Evolutionary conservation across 2,797 vertebrate species (phyloP).

Genomic region (Luscinia megarhynchos): DNA sequence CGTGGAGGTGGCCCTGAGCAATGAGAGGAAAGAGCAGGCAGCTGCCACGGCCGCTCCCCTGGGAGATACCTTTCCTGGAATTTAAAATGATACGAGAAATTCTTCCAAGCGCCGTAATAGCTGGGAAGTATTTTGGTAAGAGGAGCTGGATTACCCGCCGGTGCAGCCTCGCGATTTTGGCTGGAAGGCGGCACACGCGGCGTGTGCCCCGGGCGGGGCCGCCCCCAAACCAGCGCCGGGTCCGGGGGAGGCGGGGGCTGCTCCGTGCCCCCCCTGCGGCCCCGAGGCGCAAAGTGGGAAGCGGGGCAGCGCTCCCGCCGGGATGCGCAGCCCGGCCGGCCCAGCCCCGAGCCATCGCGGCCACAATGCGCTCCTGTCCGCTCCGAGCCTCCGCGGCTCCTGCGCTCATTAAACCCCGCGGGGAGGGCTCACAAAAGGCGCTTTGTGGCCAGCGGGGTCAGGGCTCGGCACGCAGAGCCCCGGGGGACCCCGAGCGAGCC

Average conservation of each 20-base stretch:
- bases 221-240: not conserved
- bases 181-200: not conserved
- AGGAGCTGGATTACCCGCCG: not conserved
- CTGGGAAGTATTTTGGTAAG: conserved; percentile 13
- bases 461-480: not conserved
- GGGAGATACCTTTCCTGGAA: conserved; percentile 79
- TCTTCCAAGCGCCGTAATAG: not conserved
- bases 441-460: conserved; percentile 53
- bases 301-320: not conserved
- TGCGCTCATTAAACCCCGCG: conserved; percentile 28
- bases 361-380: conserved; percentile 18
- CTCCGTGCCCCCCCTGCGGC: not conserved
- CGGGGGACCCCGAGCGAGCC: not conserved
- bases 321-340: not conserved
- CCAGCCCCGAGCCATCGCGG: not conserved
- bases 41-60: conserved; percentile 39
- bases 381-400: conserved; percentile 40
- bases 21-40: conserved; percentile 62
- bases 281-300: not conserved
- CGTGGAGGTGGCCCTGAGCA: conserved; percentile 53
- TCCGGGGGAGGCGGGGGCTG: not conserved
- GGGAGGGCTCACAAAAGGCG: conserved; percentile 64
- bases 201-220: not conserved
- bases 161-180: not conserved
- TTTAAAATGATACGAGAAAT: conserved; percentile 62